Conservation (phyloP, 1,140 invertebrate species). For the Drosophila rhopaloa region DNA sequence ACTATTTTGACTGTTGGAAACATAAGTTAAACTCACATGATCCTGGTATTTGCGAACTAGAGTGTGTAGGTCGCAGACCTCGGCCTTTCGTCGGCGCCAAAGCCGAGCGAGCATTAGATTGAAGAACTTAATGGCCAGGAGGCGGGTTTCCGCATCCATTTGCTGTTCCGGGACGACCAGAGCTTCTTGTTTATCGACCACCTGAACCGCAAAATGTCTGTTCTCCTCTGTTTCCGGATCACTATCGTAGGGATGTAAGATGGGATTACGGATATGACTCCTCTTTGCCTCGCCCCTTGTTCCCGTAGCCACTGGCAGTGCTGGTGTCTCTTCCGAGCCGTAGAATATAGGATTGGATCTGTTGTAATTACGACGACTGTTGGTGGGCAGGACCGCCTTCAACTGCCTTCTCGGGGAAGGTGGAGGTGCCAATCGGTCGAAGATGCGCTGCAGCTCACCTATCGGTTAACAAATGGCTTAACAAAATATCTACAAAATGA, state of each 20-base stretch:
- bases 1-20: not conserved
- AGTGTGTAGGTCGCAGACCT: not conserved
- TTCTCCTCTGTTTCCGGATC: not conserved
- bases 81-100: not conserved
- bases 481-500: too few relatives aligned
- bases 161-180: not conserved
- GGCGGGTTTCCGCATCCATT: not conserved
- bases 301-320: not conserved
- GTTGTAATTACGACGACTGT: not conserved
- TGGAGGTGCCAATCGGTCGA: not conserved
- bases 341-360: not conserved
- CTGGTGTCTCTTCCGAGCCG: not conserved
- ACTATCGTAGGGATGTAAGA: not conserved
- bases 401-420: too few relatives aligned
- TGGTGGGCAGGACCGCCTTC: not conserved
- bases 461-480: not conserved
- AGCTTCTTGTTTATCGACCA: not conserved
- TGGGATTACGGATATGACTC: not conserved
- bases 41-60: constrained; percentile 5
- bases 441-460: not conserved
- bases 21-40: not conserved
- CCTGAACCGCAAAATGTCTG: not conserved
- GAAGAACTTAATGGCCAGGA: not conserved
- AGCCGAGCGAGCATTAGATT: not conserved
- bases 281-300: not conserved